Conservation (phyloP, 2,888 invertebrate genomes). For the Cephalotes varians region DNA sequence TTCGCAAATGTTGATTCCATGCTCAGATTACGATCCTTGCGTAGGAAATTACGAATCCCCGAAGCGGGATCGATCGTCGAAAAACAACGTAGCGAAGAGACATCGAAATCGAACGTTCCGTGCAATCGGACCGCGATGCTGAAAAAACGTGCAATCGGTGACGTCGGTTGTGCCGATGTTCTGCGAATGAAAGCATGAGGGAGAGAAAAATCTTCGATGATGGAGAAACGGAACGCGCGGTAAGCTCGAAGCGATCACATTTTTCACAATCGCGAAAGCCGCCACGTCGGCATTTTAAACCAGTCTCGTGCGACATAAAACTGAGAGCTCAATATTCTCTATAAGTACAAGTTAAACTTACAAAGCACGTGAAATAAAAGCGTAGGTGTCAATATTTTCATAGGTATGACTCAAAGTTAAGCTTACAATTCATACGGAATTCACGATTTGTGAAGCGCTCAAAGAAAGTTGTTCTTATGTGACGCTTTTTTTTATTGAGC, state of each 20-base stretch:
- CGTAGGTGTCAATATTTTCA: not conserved
- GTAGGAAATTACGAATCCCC: conserved; percentile 30
- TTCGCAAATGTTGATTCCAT: not conserved
- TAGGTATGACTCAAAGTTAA: not conserved
- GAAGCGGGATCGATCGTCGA: conserved; percentile 11
- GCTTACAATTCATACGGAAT: not conserved
- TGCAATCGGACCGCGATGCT: not conserved
- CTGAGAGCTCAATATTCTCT: not conserved
- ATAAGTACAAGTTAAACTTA: not conserved
- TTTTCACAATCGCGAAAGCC: conserved; percentile 1
- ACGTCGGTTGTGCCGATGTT: not conserved
- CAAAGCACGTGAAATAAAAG: not conserved
- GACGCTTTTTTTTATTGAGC: not conserved
- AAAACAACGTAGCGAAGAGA: not conserved
- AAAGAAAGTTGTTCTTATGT: not conserved
- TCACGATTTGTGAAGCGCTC: not conserved
- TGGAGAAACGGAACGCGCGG: conserved; percentile 38
- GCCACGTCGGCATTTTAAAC: not conserved
- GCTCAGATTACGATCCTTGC: conserved; percentile 11
- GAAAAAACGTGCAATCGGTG: conserved; percentile 4
- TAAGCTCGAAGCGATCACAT: conserved; percentile 27
- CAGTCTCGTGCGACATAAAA: not conserved
- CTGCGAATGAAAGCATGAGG: not conserved
- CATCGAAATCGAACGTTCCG: not conserved
- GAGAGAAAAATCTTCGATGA: conserved; percentile 9